Conservation (phyloP, 1,140 invertebrate species). For the Solenopsis fugax region DNA sequence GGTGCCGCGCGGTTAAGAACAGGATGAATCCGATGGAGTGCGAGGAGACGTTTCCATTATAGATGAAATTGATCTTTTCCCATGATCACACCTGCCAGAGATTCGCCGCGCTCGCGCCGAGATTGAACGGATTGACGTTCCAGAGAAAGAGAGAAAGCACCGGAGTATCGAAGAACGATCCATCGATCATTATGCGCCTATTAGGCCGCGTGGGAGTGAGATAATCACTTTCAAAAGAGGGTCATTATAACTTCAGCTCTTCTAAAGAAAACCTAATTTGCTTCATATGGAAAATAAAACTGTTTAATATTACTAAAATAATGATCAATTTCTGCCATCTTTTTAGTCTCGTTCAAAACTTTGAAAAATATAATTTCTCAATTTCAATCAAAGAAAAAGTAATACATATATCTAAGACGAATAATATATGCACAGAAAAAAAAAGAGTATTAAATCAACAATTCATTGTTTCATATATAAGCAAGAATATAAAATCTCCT, state of each 20-base stretch:
- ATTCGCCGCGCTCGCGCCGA: constrained; percentile 40
- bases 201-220: constrained; percentile 54
- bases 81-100: constrained; percentile 62
- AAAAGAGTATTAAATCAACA: too few relatives aligned
- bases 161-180: neutral
- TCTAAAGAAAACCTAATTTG: neutral
- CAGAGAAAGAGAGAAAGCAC: neutral
- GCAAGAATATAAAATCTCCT: too few relatives aligned
- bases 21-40: constrained; percentile 41
- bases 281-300: constrained; percentile 27
- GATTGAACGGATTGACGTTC: constrained; percentile 55
- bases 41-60: constrained; percentile 71
- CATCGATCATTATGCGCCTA: constrained; percentile 61
- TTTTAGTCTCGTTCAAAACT: neutral
- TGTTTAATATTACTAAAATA: neutral
- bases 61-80: constrained; percentile 65
- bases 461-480: too few relatives aligned
- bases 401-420: neutral
- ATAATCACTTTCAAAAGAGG: constrained; percentile 54
- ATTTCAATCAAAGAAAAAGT: constrained; percentile 1
- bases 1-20: constrained; percentile 67
- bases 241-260: neutral
- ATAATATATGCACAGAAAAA: neutral
- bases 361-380: neutral
- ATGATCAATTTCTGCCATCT: neutral